Evolutionary conservation across 1,140 invertebrate species (phyloP).

Genomic region (Drosophila willistoni): DNA sequence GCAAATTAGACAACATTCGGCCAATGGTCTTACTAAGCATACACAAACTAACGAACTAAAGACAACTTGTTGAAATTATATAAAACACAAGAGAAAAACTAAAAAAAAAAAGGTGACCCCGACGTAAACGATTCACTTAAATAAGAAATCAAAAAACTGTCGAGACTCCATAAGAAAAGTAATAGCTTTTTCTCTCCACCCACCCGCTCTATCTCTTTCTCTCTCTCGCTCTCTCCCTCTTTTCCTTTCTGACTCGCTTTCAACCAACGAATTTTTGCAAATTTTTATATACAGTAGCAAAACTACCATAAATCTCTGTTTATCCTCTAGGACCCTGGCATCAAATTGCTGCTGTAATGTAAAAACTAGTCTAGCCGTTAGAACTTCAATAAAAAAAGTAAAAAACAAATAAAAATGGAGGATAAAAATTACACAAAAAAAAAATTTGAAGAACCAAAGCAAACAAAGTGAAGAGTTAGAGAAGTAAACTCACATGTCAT

Average conservation of each 20-base stretch:
- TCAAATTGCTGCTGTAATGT: constrained; percentile 47
- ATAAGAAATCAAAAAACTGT: constrained; percentile 8
- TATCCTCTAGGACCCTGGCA: constrained; percentile 61
- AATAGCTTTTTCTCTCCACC: background rate
- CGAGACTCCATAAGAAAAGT: background rate
- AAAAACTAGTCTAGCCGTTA: constrained; percentile 77
- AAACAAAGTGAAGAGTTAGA: constrained; percentile 35
- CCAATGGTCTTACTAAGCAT: constrained; percentile 35
- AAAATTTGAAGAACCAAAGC: constrained; percentile 21
- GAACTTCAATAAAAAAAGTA: constrained; percentile 61
- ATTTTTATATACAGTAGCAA: constrained; percentile 45
- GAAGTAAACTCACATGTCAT: constrained; percentile 69
- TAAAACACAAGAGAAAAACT: background rate
- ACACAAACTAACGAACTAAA: constrained; percentile 10
- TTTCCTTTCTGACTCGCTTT: no score
- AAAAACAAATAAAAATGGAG: background rate
- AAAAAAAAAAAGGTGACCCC: constrained; percentile 4
- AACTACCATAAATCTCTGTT: constrained; percentile 65
- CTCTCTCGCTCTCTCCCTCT: no score
- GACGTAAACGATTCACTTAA: background rate
- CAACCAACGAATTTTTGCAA: no score
- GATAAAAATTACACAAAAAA: constrained; percentile 39
- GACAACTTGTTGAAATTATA: background rate
- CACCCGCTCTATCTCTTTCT: background rate
- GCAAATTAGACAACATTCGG: constrained; percentile 73